These are phyloP conservation scores for Meloidogyne hapla DNA, from an alignment of 1,140 invertebrate genomes.

Conservation along the genomic window DNA sequence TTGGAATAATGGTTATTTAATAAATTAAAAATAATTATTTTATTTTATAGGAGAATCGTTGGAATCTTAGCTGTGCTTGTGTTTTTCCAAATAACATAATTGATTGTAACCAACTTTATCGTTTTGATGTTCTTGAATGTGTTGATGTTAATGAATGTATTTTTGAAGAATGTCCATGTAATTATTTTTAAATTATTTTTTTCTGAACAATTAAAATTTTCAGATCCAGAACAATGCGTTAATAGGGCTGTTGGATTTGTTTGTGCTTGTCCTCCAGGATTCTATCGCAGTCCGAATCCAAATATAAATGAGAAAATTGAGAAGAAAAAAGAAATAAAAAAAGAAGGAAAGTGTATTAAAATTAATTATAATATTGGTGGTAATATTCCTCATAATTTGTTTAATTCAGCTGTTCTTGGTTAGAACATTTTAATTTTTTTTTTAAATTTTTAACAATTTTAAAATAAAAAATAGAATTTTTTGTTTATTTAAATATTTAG, in stretches of 20 bases:
- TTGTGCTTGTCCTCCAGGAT: slow-evolving; percentile 15
- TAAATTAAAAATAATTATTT: neutral
- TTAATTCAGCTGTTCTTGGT: too few species aligned
- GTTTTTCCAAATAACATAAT: neutral
- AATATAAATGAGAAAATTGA: neutral
- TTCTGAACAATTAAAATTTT: neutral
- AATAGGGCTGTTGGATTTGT: slow-evolving; percentile 11
- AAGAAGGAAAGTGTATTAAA: neutral
- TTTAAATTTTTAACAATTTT: too few species aligned
- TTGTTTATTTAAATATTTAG: too few species aligned
- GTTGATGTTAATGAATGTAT: slow-evolving; percentile 18
- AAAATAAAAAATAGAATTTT: too few species aligned
- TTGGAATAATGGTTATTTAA: slow-evolving; percentile 8
- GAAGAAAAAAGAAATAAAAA: neutral
- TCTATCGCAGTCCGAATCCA: neutral
- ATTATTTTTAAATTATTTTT: neutral
- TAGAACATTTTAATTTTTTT: neutral
- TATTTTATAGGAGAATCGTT: slow-evolving; percentile 22
- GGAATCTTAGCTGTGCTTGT: slow-evolving; percentile 28
- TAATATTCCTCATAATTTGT: neutral
- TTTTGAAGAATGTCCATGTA: slow-evolving; percentile 8
- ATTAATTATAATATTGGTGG: neutral
- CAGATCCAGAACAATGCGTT: slow-evolving; percentile 8
- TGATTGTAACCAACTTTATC: neutral
- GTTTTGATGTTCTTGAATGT: slow-evolving; percentile 21